Conservation (phyloP, 2,888 invertebrate genomes). For the Graphium colonna region DNA sequence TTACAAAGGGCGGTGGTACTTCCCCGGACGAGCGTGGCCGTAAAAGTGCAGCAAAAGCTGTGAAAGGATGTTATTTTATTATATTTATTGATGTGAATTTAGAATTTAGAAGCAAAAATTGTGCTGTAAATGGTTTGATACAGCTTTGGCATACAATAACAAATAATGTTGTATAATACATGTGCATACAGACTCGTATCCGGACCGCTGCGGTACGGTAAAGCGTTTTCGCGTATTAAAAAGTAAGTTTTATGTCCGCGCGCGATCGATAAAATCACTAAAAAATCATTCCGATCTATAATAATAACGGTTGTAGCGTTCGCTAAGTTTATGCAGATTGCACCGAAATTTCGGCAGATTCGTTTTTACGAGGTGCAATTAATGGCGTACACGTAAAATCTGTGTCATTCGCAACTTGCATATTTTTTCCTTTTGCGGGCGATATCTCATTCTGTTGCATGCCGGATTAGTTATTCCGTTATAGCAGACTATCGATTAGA, state of each 20-base stretch:
- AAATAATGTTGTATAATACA: not conserved
- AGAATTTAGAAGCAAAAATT: no score
- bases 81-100: no score
- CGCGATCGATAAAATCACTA: not conserved
- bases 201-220: not conserved
- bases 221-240: slow-evolving; percentile 4
- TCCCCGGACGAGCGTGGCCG: no score
- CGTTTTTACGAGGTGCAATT: slow-evolving; percentile 10
- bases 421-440: not conserved
- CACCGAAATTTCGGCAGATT: slow-evolving; percentile 3
- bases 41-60: no score
- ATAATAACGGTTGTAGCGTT: slow-evolving; percentile 5
- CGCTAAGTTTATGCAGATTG: slow-evolving; percentile 9
- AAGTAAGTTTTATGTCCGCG: slow-evolving; percentile 5
- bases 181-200: not conserved
- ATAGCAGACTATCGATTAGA: not conserved
- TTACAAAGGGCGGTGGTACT: no score
- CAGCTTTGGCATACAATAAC: no score
- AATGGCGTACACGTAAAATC: not conserved
- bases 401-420: not conserved
- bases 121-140: no score
- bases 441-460: slow-evolving; percentile 10
- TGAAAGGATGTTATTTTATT: no score
- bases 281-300: not conserved
- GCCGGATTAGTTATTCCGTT: not conserved